Evolutionary conservation across 2,888 invertebrate species (phyloP).

Genomic region (Oligia latruncula): DNA sequence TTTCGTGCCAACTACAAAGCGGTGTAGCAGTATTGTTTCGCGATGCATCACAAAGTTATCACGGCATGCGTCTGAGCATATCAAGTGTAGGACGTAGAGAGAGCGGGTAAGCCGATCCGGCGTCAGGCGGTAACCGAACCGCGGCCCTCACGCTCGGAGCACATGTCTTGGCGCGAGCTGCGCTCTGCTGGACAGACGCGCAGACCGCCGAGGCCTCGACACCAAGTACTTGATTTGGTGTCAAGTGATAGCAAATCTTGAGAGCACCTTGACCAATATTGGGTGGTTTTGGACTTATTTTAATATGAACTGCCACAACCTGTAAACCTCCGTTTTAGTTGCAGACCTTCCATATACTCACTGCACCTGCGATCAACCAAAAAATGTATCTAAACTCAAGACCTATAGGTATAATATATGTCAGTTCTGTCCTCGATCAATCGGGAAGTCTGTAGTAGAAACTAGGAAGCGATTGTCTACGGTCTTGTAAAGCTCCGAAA

Average conservation of each 20-base stretch:
- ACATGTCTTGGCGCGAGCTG: conserved; percentile 77
- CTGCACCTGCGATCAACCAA: no score
- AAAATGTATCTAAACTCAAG: not conserved
- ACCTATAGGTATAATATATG: not conserved
- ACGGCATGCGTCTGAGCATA: conserved; percentile 64
- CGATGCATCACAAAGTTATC: conserved; percentile 73
- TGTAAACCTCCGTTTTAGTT: not conserved
- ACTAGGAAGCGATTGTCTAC: not conserved
- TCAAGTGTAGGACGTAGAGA: conserved; percentile 57
- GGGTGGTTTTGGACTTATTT: conserved; percentile 12
- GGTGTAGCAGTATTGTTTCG: conserved; percentile 65
- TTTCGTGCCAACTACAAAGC: conserved; percentile 51
- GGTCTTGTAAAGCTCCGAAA: not conserved
- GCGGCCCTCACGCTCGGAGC: conserved; percentile 72
- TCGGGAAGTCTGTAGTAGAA: not conserved
- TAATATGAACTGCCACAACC: not conserved
- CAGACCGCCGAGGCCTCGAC: conserved; percentile 71
- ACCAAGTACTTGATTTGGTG: conserved; percentile 33
- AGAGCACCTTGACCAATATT: conserved; percentile 52
- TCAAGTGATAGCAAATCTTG: conserved; percentile 52
- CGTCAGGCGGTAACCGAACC: conserved; percentile 85
- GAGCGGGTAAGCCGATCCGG: conserved; percentile 74
- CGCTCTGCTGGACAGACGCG: conserved; percentile 82
- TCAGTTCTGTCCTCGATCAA: not conserved
- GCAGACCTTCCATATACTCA: not conserved